Percentiles rank a stretch among this genome's conserved stretches.
Conservation (phyloP, 2,888 invertebrate genomes). For the Dolomedes plantarius region DNA sequence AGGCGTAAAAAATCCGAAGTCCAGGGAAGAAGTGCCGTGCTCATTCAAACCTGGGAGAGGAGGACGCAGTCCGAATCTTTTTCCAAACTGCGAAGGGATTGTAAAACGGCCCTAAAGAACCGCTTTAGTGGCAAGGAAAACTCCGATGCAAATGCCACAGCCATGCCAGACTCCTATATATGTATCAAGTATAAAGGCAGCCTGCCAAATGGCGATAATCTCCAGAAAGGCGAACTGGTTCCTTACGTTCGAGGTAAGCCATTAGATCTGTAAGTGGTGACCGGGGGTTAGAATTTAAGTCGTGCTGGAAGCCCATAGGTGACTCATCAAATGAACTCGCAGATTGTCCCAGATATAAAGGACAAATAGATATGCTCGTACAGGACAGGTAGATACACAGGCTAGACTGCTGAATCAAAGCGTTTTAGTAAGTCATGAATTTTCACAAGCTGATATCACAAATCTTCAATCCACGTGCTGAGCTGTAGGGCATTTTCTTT, state of each 20-base stretch:
- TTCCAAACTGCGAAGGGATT: slow-evolving; percentile 12
- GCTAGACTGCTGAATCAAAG: no score
- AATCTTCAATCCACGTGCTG: no score
- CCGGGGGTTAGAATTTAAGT: no score
- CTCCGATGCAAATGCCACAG: background rate
- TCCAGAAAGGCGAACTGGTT: slow-evolving; percentile 38
- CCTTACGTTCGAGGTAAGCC: slow-evolving; percentile 56
- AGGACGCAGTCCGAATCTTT: slow-evolving; percentile 43
- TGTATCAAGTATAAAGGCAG: slow-evolving; percentile 19
- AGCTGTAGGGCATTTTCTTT: no score
- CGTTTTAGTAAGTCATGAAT: no score
- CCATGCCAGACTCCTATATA: slow-evolving; percentile 44
- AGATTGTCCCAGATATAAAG: no score
- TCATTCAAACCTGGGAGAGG: slow-evolving; percentile 67
- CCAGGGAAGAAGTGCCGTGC: slow-evolving; percentile 51
- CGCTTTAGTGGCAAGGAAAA: slow-evolving; percentile 49
- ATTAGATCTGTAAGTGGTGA: background rate
- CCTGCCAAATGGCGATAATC: slow-evolving; percentile 26
- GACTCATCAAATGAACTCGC: no score
- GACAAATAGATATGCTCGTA: no score
- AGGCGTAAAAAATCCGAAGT: slow-evolving; percentile 50
- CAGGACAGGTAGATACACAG: no score
- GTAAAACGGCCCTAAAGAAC: slow-evolving; percentile 6
- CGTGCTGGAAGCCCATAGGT: no score
- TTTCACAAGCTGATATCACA: no score